Percentiles rank a stretch among this genome's conserved stretches.
These are phyloP conservation scores for Drosophila arizonae DNA, from an alignment of 1,140 invertebrate species.

Conservation along the genomic window DNA sequence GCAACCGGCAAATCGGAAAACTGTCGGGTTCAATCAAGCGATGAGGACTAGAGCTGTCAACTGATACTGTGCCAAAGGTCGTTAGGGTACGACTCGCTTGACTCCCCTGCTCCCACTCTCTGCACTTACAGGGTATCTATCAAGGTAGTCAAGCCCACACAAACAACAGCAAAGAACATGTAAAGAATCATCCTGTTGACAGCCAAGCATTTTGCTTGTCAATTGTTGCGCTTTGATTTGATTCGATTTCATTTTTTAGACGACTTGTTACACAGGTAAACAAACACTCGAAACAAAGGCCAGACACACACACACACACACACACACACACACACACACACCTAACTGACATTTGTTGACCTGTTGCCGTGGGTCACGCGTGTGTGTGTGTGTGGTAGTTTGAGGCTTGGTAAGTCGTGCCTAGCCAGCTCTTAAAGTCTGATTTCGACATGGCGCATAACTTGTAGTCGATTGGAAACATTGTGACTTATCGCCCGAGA, in stretches of 20 bases:
- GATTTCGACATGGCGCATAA: not conserved
- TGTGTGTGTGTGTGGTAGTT: not conserved
- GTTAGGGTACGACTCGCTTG: too few species aligned
- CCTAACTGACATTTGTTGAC: conserved; percentile 19
- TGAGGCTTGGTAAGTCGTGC: not conserved
- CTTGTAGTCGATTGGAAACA: not conserved
- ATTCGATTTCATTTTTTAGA: conserved; percentile 29
- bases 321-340: conserved; percentile 7
- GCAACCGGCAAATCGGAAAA: too few species aligned
- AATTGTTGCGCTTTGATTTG: conserved; percentile 36
- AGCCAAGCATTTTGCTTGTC: conserved; percentile 31
- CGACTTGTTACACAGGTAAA: conserved; percentile 24
- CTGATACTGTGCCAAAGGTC: too few species aligned
- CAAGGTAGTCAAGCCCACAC: not conserved
- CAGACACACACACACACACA: conserved; percentile 8
- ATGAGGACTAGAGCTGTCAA: too few species aligned
- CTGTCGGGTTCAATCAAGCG: too few species aligned
- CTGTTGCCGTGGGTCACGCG: conserved; percentile 8
- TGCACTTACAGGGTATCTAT: not conserved
- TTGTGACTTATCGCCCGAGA: conserved; percentile 3
- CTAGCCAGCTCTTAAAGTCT: not conserved
- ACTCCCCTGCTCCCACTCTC: not conserved
- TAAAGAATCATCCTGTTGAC: conserved; percentile 21
- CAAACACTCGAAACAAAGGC: conserved; percentile 27
- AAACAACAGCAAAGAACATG: not conserved